Evolutionary conservation across 1,140 invertebrate genomes (phyloP).

Genomic region (Trachelipus rathkii): DNA sequence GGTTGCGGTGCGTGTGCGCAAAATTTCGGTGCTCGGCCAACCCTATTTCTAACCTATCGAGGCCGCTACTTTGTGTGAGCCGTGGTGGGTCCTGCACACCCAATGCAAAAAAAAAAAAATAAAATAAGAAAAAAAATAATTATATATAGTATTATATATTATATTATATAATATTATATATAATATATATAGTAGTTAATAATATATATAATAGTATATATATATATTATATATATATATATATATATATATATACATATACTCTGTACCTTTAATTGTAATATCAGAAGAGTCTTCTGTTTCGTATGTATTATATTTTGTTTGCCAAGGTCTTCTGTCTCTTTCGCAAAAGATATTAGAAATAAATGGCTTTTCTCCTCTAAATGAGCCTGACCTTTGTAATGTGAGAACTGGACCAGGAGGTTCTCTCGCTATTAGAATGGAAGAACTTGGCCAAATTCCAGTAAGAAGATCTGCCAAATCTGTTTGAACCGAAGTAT

Average conservation of each 20-base stretch:
- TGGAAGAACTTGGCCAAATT: background rate
- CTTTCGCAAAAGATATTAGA: background rate
- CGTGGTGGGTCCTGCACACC: too few species aligned
- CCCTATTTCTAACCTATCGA: too few species aligned
- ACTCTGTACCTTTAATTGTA: background rate
- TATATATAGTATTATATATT: too few species aligned
- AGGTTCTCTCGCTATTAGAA: background rate
- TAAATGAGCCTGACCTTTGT: background rate
- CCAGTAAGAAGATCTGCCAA: constrained; percentile 40
- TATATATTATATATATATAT: background rate
- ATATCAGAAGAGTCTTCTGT: background rate
- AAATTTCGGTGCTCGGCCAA: too few species aligned
- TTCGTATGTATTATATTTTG: background rate
- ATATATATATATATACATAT: background rate
- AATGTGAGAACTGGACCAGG: background rate
- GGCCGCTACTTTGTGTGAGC: too few species aligned
- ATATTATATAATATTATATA: too few species aligned
- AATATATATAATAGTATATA: too few species aligned
- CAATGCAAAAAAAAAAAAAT: too few species aligned
- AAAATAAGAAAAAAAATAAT: too few species aligned
- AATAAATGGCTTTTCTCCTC: background rate
- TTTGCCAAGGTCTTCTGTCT: background rate
- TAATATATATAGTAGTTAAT: too few species aligned
- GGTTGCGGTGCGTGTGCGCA: too few species aligned
- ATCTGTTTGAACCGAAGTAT: constrained; percentile 36